Evolutionary conservation across 2,113 vertebrate species (phyloP).

Genomic region (Salvelinus alpinus): DNA sequence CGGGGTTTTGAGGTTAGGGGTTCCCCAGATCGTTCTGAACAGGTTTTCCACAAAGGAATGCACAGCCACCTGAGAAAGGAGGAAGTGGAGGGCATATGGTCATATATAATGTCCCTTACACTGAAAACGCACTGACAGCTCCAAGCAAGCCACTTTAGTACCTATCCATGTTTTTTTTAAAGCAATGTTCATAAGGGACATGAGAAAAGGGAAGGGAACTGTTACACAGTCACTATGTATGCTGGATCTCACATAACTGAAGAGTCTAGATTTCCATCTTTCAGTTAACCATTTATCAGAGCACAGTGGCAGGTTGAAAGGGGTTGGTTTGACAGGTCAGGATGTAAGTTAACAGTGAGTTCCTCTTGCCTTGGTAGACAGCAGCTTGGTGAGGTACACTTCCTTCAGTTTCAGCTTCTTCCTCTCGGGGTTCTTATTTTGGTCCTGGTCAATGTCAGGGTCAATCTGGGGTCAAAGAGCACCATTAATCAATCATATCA

Average conservation of each 20-base stretch:
- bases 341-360: background rate
- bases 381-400: constrained; percentile 94
- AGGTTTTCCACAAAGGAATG: constrained; percentile 92
- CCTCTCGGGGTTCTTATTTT: constrained; percentile 80
- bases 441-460: constrained; percentile 78
- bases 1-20: constrained; percentile 78
- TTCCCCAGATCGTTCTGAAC: constrained; percentile 91
- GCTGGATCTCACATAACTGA: background rate
- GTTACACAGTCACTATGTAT: background rate
- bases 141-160: background rate
- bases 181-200: background rate
- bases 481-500: background rate
- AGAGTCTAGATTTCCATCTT: background rate
- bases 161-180: too few relatives aligned
- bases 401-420: constrained; percentile 97
- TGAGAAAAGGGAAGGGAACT: background rate
- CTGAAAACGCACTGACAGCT: background rate
- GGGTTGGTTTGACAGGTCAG: constrained; percentile 10
- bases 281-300: background rate
- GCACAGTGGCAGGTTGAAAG: background rate
- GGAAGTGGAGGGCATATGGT: background rate
- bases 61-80: constrained; percentile 84
- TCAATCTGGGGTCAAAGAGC: constrained; percentile 77
- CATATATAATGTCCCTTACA: background rate
- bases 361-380: constrained; percentile 88